Evolutionary conservation across 2,888 invertebrate species (phyloP).

Genomic region (Dilophus febrilis): DNA sequence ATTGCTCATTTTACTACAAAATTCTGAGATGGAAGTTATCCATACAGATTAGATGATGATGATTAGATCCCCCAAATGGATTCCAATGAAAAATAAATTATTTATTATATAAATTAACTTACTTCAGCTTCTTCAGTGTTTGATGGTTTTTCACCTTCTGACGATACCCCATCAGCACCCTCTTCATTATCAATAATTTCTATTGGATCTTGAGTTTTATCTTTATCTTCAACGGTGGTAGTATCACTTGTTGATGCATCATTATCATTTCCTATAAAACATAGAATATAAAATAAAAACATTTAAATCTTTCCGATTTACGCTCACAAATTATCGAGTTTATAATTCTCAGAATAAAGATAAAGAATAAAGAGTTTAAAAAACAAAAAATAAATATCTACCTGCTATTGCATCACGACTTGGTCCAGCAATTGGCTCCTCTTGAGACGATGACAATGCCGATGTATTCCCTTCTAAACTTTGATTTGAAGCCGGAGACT

Average conservation of each 20-base stretch:
- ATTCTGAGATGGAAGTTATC: too few species aligned
- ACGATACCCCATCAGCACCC: slow-evolving; percentile 35
- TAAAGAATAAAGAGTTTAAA: too few species aligned
- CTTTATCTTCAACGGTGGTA: slow-evolving; percentile 22
- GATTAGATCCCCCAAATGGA: too few species aligned
- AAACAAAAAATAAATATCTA: neutral
- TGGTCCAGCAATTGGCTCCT: slow-evolving; percentile 18
- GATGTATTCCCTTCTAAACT: neutral
- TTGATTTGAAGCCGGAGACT: slow-evolving; percentile 6
- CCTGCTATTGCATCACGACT: slow-evolving; percentile 3
- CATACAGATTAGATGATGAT: too few species aligned
- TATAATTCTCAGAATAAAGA: too few species aligned
- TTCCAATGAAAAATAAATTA: slow-evolving; percentile 10
- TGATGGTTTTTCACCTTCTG: slow-evolving; percentile 43
- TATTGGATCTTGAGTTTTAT: slow-evolving; percentile 14
- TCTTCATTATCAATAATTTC: slow-evolving; percentile 26
- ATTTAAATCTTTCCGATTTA: too few species aligned
- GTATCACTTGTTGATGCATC: slow-evolving; percentile 33
- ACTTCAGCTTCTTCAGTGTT: slow-evolving; percentile 30
- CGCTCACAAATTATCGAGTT: too few species aligned
- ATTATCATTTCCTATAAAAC: slow-evolving; percentile 14
- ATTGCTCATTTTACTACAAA: too few species aligned
- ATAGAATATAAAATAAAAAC: too few species aligned
- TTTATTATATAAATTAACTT: slow-evolving; percentile 1
- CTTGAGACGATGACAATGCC: neutral